Evolutionary conservation across 2,888 invertebrate species (phyloP).

Genomic region (Antheraea yamamai): DNA sequence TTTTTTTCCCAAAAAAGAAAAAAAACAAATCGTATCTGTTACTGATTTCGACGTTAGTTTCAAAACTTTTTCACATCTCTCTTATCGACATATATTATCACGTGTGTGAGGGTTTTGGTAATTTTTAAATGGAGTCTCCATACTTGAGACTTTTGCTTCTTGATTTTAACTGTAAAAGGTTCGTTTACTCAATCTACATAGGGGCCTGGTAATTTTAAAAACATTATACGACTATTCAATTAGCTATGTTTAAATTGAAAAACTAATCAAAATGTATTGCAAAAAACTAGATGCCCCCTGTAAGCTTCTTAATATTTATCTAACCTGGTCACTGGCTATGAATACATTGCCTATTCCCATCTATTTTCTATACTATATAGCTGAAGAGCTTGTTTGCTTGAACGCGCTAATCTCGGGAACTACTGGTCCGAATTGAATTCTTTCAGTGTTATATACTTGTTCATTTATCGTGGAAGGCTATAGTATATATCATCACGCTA

Average conservation of each 20-base stretch:
- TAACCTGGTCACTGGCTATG: background rate
- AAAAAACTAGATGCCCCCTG: background rate
- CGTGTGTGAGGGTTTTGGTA: background rate
- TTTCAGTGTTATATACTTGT: too few species aligned
- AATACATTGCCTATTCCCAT: background rate
- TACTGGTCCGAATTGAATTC: too few species aligned
- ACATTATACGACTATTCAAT: background rate
- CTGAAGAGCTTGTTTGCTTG: too few species aligned
- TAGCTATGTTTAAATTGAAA: background rate
- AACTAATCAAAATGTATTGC: background rate
- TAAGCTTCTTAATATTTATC: background rate
- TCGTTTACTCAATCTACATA: background rate
- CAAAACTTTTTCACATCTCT: background rate
- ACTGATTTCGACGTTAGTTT: background rate
- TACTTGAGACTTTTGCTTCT: background rate
- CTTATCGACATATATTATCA: background rate
- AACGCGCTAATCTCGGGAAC: too few species aligned
- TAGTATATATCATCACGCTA: too few species aligned
- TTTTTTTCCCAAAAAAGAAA: background rate
- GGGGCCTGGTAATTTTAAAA: background rate
- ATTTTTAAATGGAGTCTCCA: background rate
- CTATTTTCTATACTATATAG: too few species aligned
- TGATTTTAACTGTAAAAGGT: background rate
- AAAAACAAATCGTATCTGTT: background rate
- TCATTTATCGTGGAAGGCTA: too few species aligned